phyloP scores from a whole-genome alignment of 2,888 invertebrate species.

The Drosophila barbarae region DNA sequence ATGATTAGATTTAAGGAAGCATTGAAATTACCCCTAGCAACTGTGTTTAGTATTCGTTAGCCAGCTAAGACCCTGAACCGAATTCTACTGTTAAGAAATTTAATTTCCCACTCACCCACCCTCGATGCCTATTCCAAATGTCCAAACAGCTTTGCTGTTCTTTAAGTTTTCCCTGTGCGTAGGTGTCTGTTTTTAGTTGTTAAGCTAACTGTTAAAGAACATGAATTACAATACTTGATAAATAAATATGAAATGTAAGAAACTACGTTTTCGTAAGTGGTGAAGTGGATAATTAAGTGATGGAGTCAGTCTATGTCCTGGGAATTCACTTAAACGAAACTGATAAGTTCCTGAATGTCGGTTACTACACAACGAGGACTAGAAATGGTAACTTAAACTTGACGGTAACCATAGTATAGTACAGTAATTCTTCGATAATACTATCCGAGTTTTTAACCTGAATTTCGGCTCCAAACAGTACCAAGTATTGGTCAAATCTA shows the following conservation, averaged over 20 bases:
- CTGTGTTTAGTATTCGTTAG: conserved; percentile 50
- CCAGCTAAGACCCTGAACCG: conserved; percentile 5
- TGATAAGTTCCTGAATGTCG: neutral
- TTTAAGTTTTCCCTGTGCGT: conserved; percentile 13
- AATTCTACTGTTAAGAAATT: conserved; percentile 10
- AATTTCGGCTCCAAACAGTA: neutral
- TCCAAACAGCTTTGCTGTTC: conserved; percentile 33
- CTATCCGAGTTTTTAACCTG: neutral
- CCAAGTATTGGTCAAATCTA: neutral
- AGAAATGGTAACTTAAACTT: neutral
- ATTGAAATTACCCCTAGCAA: conserved; percentile 39
- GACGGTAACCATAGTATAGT: neutral
- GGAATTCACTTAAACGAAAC: neutral
- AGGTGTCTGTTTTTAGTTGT: conserved; percentile 10
- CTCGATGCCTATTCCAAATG: conserved; percentile 25
- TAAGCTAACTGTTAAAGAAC: conserved; percentile 13
- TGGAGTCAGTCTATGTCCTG: neutral
- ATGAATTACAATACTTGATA: conserved; percentile 22
- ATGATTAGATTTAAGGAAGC: conserved; percentile 2
- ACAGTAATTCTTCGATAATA: neutral
- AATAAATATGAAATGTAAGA: neutral
- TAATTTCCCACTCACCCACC: conserved; percentile 9
- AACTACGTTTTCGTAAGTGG: neutral
- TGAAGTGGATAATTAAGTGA: neutral
- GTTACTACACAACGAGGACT: neutral